phyloP scores from a whole-genome alignment of 2,888 invertebrate species.

The Eilema sororculum region DNA sequence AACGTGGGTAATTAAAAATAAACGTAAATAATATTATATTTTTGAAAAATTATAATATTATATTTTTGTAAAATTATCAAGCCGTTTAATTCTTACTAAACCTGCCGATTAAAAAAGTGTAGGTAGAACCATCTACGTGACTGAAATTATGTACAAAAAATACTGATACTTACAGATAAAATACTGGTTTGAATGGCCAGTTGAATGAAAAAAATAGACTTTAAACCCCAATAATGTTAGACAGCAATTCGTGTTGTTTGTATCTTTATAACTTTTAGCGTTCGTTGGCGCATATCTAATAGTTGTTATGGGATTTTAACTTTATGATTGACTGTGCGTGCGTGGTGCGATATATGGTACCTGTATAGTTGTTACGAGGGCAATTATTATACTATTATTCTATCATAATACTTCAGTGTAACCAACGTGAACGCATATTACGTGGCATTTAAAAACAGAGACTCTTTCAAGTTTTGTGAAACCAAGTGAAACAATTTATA shows the following conservation, averaged over 20 bases:
- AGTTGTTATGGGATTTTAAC: constrained; percentile 31
- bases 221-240: constrained; percentile 35
- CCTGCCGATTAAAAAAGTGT: neutral
- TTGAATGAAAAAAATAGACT: constrained; percentile 33
- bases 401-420: constrained; percentile 23
- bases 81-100: neutral
- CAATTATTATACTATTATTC: constrained; percentile 29
- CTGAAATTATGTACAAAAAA: constrained; percentile 30
- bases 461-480: constrained; percentile 34
- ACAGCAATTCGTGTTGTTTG: constrained; percentile 29
- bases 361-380: constrained; percentile 38
- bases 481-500: constrained; percentile 28
- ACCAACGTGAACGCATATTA: constrained; percentile 13
- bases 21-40: neutral
- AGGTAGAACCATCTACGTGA: constrained; percentile 23
- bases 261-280: constrained; percentile 27
- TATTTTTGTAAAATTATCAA: neutral
- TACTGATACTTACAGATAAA: constrained; percentile 16
- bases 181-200: constrained; percentile 29
- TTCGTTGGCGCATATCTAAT: constrained; percentile 46
- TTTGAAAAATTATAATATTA: neutral
- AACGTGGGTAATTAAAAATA: neutral
- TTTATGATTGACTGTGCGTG: constrained; percentile 37
- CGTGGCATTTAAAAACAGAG: constrained; percentile 22
- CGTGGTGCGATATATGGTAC: constrained; percentile 17